phyloP scores from a whole-genome alignment of 2,113 vertebrate species.

The Macroglossus sobrinus region DNA sequence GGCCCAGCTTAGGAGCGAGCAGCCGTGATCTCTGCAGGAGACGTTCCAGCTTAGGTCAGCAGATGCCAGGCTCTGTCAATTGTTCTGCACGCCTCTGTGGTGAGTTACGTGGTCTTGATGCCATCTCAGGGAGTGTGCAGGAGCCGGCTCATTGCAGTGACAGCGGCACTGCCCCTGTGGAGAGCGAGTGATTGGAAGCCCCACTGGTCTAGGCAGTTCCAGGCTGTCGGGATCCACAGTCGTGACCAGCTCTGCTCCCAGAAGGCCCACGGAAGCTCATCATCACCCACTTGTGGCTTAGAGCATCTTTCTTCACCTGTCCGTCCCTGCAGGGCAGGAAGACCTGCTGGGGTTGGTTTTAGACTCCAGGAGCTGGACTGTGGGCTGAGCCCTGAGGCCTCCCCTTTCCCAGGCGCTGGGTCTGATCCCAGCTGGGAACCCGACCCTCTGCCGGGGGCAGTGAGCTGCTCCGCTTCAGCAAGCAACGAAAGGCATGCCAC shows the following conservation, averaged over 20 bases:
- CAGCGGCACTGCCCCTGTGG: background rate
- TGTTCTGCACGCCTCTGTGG: background rate
- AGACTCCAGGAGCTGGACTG: background rate
- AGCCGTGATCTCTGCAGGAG: background rate
- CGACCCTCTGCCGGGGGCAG: background rate
- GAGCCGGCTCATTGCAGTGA: background rate
- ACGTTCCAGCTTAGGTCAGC: background rate
- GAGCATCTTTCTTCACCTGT: background rate
- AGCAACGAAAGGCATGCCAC: background rate
- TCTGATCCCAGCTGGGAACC: background rate
- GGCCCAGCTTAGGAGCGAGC: too few relatives aligned
- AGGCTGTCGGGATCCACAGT: background rate
- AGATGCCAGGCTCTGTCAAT: background rate
- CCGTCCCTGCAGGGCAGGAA: background rate
- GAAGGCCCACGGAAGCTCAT: background rate
- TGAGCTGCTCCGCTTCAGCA: background rate
- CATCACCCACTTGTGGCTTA: too few relatives aligned
- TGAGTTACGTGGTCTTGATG: background rate
- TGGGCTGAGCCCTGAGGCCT: background rate
- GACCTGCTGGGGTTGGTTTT: background rate
- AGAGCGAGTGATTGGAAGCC: background rate
- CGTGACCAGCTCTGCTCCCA: background rate
- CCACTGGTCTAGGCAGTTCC: background rate
- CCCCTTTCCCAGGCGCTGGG: background rate
- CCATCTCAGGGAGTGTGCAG: background rate